A percentile compares a stretch with the other conserved stretches of the same genome.
phyloP scores from a whole-genome alignment of 2,888 invertebrate genomes.

The Drosophila greeni region DNA sequence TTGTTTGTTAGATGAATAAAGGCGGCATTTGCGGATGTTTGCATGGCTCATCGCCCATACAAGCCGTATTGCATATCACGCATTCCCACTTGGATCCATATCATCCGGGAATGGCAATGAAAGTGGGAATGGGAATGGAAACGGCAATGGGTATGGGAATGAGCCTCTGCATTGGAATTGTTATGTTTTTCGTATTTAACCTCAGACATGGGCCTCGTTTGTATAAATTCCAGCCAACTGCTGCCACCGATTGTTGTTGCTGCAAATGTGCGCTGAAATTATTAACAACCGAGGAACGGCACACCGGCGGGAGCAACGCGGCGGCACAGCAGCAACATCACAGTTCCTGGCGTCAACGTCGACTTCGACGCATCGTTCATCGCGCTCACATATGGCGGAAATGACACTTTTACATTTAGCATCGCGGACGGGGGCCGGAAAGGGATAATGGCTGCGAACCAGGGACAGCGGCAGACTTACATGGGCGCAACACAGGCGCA shows the following conservation, averaged over 20 bases:
- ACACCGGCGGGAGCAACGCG: constrained; percentile 38
- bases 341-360: constrained; percentile 37
- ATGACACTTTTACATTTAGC: constrained; percentile 73
- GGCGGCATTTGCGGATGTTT: constrained; percentile 45
- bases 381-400: constrained; percentile 74
- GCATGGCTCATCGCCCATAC: constrained; percentile 29
- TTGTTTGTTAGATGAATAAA: constrained; percentile 67
- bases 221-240: constrained; percentile 65
- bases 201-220: constrained; percentile 73
- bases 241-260: constrained; percentile 46
- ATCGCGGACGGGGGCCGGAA: constrained; percentile 44
- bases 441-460: constrained; percentile 26
- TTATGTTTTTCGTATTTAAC: constrained; percentile 74
- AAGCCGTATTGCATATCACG: constrained; percentile 34
- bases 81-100: constrained; percentile 45
- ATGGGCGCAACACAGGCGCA: constrained; percentile 71
- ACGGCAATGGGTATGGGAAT: constrained; percentile 1
- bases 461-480: constrained; percentile 15
- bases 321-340: constrained; percentile 37
- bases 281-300: constrained; percentile 60
- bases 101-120: constrained; percentile 50
- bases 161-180: constrained; percentile 50
- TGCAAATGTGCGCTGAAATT: constrained; percentile 67
- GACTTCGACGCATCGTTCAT: constrained; percentile 70
- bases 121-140: constrained; percentile 7